Evolutionary conservation across 2,797 vertebrate genomes (phyloP).

Genomic region (Percopsis omiscomaycus): DNA sequence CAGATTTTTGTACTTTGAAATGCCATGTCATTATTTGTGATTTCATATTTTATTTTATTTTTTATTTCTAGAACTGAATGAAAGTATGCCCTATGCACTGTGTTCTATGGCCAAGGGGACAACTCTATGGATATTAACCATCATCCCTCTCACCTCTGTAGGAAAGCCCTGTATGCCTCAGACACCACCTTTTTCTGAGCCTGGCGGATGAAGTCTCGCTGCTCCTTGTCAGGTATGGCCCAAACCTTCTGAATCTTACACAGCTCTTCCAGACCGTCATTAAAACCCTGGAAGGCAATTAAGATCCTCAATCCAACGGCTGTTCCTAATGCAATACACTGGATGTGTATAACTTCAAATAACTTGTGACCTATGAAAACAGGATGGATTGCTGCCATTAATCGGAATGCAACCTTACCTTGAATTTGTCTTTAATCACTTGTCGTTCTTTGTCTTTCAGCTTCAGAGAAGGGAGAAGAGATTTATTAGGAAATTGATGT

Average conservation of each 20-base stretch:
- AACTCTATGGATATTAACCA: not conserved
- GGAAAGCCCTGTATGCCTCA: slow-evolving; percentile 86
- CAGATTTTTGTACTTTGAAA: too few relatives aligned
- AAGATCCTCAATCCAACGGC: too few relatives aligned
- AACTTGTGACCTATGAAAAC: not conserved
- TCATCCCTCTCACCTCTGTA: slow-evolving; percentile 80
- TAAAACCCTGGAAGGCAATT: slow-evolving; percentile 85
- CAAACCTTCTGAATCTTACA: slow-evolving; percentile 98
- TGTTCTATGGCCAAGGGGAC: not conserved
- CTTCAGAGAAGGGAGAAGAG: slow-evolving; percentile 63
- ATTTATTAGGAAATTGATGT: not conserved
- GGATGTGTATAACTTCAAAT: not conserved
- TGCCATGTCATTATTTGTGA: too few relatives aligned
- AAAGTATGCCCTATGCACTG: not conserved
- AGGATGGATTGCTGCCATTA: too few relatives aligned
- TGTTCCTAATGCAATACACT: too few relatives aligned
- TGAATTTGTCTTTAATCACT: slow-evolving; percentile 98
- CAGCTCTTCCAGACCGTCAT: slow-evolving; percentile 93
- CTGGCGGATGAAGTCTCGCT: slow-evolving; percentile 88
- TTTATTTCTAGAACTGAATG: too few relatives aligned
- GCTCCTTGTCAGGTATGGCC: slow-evolving; percentile 95
- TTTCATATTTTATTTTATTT: too few relatives aligned
- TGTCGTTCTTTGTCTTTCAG: slow-evolving; percentile 97
- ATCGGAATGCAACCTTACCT: slow-evolving; percentile 77
- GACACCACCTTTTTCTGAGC: slow-evolving; percentile 90